Conservation (phyloP, 30 jellyfish, hydroid and myxozoan genomes). For the Calvadosia cruxmelitensis region DNA sequence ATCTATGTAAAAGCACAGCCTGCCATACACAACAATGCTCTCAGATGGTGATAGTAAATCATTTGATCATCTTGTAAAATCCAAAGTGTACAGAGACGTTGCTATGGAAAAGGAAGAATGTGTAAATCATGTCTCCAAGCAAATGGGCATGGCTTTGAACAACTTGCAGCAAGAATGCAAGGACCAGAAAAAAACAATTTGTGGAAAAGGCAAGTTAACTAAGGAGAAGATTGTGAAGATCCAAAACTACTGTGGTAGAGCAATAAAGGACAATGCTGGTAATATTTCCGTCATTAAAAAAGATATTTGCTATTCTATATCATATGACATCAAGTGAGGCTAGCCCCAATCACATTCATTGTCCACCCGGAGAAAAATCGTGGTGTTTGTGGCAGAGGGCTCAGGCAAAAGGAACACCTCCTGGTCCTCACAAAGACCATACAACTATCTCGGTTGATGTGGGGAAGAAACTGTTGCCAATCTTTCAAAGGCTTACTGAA, state of each 20-base stretch:
- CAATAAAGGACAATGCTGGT: conserved; percentile 6
- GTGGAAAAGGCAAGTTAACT: conserved; percentile 39
- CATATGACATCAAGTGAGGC: conserved; percentile 13
- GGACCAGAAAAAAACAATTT: conserved; percentile 20
- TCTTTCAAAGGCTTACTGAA: conserved; percentile 9
- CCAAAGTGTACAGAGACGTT: not conserved
- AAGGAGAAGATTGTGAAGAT: conserved; percentile 2
- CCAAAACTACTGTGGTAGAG: conserved; percentile 30
- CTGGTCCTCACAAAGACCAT: conserved; percentile 28
- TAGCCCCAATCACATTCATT: conserved; percentile 16
- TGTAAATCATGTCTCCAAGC: conserved; percentile 25
- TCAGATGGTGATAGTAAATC: conserved; percentile 34
- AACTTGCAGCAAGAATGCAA: conserved; percentile 5
- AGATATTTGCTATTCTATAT: conserved; percentile 10
- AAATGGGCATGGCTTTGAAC: conserved; percentile 40
- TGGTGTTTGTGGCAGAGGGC: conserved; percentile 49
- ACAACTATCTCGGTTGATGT: conserved; percentile 8
- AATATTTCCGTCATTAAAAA: conserved; percentile 7
- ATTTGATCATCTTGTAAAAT: no score
- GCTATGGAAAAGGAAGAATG: conserved; percentile 27
- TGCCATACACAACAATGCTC: conserved; percentile 29
- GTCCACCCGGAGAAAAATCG: conserved; percentile 30
- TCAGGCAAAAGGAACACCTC: not conserved
- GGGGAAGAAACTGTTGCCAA: conserved; percentile 14
- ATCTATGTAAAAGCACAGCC: conserved; percentile 1